These are phyloP conservation scores for Pterocles burchelli DNA, from an alignment of 2,113 vertebrate species.

Conservation along the genomic window DNA sequence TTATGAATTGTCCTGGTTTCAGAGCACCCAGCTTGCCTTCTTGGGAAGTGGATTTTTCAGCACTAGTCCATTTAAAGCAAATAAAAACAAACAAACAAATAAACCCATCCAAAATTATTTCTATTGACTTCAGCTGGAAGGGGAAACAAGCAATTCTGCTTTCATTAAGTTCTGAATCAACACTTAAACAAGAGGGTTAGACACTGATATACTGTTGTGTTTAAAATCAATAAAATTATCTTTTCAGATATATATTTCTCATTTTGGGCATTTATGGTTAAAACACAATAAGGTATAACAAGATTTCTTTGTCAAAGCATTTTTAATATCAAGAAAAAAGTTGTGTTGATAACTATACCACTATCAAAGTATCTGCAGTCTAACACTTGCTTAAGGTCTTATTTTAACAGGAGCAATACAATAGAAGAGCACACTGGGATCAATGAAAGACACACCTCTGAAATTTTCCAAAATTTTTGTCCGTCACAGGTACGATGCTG, in stretches of 20 bases:
- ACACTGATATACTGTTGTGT: neutral
- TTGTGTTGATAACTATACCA: neutral
- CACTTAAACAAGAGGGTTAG: neutral
- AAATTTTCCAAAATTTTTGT: neutral
- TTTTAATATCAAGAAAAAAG: neutral
- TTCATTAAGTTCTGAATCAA: neutral
- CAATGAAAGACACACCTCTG: neutral
- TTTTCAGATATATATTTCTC: neutral
- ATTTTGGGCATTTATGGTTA: neutral
- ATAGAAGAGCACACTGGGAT: neutral
- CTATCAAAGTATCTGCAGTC: neutral
- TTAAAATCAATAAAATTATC: neutral
- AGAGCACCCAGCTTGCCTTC: conserved; percentile 23
- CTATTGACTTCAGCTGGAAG: no score
- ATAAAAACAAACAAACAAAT: no score
- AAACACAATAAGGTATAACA: neutral
- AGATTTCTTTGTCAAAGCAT: neutral
- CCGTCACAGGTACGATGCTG: neutral
- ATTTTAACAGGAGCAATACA: neutral
- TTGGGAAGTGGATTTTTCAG: neutral
- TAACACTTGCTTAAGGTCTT: neutral
- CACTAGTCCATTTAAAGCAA: neutral
- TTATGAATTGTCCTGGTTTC: conserved; percentile 65
- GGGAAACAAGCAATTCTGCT: neutral
- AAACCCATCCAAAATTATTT: no score